A percentile compares a stretch with the other conserved stretches of the same genome.
Evolutionary conservation across 2,888 invertebrate genomes (phyloP).

Genomic region (Tetranychus truncatus): DNA sequence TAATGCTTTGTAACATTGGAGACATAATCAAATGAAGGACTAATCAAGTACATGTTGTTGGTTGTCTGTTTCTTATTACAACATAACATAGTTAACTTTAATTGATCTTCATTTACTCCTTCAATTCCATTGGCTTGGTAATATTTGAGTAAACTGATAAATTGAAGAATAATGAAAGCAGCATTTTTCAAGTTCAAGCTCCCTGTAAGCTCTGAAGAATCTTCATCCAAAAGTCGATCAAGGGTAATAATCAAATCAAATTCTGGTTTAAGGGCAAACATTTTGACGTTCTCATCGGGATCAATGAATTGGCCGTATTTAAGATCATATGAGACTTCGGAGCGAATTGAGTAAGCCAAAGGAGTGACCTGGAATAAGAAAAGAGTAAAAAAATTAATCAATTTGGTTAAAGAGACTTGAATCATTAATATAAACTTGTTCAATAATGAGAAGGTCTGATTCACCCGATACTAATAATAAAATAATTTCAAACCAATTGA

Average conservation of each 20-base stretch:
- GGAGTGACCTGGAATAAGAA: background rate
- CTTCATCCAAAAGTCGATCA: background rate
- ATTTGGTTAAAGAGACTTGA: background rate
- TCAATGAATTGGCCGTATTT: background rate
- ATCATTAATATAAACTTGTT: background rate
- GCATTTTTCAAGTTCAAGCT: background rate
- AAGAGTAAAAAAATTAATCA: background rate
- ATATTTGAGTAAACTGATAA: slow-evolving; percentile 3
- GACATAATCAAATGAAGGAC: slow-evolving; percentile 7
- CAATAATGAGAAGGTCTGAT: too few species aligned
- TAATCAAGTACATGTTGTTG: background rate
- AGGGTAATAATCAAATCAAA: background rate
- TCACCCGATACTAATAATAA: too few species aligned
- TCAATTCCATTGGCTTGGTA: slow-evolving; percentile 11
- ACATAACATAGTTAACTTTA: background rate
- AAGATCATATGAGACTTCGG: background rate
- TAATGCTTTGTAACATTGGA: background rate
- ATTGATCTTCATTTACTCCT: background rate
- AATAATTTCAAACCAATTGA: too few species aligned
- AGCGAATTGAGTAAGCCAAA: background rate
- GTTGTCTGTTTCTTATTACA: background rate
- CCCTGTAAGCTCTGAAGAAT: background rate
- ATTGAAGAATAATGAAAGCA: slow-evolving; percentile 1
- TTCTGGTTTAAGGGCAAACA: slow-evolving; percentile 3
- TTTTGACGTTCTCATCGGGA: background rate